Evolutionary conservation across 2,113 vertebrate species (phyloP), one percentile per base, ranked within the genome.

Genomic region (Rutilus rutilus): DNA sequence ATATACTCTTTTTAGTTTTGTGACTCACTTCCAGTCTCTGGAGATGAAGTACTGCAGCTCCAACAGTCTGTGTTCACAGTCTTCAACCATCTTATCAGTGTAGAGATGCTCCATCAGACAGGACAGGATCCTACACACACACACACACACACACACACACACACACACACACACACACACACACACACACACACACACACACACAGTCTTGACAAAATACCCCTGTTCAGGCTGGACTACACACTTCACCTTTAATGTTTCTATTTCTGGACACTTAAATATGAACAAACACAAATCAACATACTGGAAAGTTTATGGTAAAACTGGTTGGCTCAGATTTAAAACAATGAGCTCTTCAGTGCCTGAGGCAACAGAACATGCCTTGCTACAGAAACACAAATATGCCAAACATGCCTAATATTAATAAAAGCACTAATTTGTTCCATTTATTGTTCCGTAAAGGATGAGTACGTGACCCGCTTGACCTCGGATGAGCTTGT

Each of bases 21-120:
- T 7, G 59, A 93, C 96, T 93, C 87, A 97, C 96, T 97, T 97
- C 97, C 96, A 97, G 69, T 97, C 97, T 71, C 97, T 95, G 52
- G 97, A 95, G 76, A 99, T 99, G 81, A 99, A 99, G 93, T 99
- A 99, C 75, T 99, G 98, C 45, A 99, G 95, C 91, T 99, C 98
- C 90, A 99, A 86, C n/a, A 99, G 94, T 3, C 97, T 91, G 14
- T 97, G 97, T 30, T 99, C 97, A 94, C 98, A 99, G 54, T 97
- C 96, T 85, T 97, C 97, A 6, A 97, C 96, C 97, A 97, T 97
- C 94, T 99, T 97, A 87, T 97, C 96, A 0, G 96, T 97, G 84
- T 97, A 97, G 50, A 97, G 92, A 75, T 97, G 97, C 84, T 97
- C 97, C 97, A 97, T 97, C 33, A 97, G 93, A 90, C 97, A 97